Conservation (phyloP, 2,797 vertebrate genomes). For the Alcedo atthis region DNA sequence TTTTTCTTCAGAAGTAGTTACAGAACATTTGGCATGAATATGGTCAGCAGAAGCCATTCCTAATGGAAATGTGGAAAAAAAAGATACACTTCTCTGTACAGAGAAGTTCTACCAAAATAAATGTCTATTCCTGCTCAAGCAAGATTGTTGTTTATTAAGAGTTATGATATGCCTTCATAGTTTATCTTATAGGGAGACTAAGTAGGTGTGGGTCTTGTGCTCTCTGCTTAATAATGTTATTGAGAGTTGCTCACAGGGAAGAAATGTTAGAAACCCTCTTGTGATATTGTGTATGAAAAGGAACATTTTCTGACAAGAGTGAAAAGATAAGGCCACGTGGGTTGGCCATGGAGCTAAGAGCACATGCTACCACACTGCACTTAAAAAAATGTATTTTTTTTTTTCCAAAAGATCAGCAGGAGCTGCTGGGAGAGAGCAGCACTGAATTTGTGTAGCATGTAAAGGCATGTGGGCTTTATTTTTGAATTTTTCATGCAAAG, state of each 20-base stretch:
- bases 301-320: not conserved
- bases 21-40: constrained; percentile 5
- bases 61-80: not conserved
- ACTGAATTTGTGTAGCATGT: fast-evolving
- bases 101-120: not conserved
- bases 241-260: not conserved
- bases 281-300: not conserved
- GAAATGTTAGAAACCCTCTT: not conserved
- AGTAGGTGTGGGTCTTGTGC: not conserved
- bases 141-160: not conserved
- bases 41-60: not conserved
- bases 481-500: not conserved
- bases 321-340: not conserved
- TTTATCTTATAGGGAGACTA: not conserved
- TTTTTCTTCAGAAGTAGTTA: constrained; percentile 12
- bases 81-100: not conserved
- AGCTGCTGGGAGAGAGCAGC: not conserved
- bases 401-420: not conserved
- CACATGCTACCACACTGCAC: not conserved
- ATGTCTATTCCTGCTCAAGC: not conserved
- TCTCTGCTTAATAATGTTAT: not conserved
- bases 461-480: not conserved
- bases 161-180: fast-evolving
- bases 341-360: not conserved
- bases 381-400: not conserved